A percentile compares a stretch with the other conserved stretches of the same genome.
These are phyloP conservation scores for Xanthia icteritia DNA, from an alignment of 2,888 invertebrate species.

Conservation along the genomic window DNA sequence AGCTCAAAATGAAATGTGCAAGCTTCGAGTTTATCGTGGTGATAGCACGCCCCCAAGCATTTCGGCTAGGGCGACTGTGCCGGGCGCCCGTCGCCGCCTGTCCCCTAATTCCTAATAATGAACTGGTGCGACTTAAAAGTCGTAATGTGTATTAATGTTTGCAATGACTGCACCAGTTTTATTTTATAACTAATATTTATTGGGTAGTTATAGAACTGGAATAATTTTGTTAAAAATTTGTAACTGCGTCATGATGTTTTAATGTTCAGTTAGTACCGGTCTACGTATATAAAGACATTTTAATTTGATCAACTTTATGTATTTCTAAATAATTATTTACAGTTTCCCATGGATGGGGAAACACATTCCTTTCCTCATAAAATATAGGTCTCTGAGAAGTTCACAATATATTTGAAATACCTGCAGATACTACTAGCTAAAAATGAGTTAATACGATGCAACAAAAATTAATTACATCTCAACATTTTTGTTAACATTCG, in stretches of 20 bases:
- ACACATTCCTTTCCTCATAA: neutral
- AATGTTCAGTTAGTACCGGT: neutral
- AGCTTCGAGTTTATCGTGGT: conserved; percentile 30
- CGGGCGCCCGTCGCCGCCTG: conserved; percentile 49
- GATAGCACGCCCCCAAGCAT: conserved; percentile 56
- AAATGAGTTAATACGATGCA: no score
- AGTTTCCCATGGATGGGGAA: neutral
- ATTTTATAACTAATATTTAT: conserved; percentile 59
- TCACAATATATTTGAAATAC: neutral
- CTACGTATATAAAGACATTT: neutral
- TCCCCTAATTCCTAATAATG: conserved; percentile 81
- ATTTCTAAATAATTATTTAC: neutral
- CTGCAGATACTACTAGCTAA: neutral
- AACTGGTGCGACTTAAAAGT: conserved; percentile 78
- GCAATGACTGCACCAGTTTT: conserved; percentile 64
- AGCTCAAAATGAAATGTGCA: conserved; percentile 41
- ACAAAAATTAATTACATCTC: neutral
- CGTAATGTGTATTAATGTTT: conserved; percentile 76
- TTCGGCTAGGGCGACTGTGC: conserved; percentile 50
- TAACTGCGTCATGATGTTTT: neutral
- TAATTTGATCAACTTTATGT: neutral
- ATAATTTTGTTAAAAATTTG: conserved; percentile 31
- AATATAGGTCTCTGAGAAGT: no score
- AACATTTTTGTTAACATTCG: neutral
- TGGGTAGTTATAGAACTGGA: conserved; percentile 6